phyloP scores from a whole-genome alignment of 2,797 vertebrate genomes.

The Pterois miles region DNA sequence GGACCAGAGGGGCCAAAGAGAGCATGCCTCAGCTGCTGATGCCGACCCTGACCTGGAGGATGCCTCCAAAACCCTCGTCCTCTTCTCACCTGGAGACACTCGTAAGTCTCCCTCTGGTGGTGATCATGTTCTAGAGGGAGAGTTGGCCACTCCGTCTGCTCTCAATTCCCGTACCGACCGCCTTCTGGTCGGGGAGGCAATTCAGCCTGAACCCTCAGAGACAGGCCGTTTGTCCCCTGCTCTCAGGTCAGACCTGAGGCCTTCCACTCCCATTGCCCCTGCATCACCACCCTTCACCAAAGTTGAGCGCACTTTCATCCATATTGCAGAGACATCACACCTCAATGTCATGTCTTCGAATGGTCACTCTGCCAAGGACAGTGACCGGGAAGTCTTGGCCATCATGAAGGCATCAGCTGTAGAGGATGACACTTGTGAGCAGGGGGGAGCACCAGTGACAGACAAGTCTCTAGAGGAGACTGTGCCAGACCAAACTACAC shows the following conservation, averaged over 20 bases:
- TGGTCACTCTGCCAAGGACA: constrained; percentile 81
- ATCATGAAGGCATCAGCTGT: constrained; percentile 78
- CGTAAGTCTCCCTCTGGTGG: constrained; percentile 90
- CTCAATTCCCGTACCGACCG: constrained; percentile 87
- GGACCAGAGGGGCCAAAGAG: constrained; percentile 88
- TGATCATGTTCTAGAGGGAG: constrained; percentile 85
- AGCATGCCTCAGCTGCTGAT: constrained; percentile 88
- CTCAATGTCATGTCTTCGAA: constrained; percentile 91
- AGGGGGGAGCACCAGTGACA: background rate
- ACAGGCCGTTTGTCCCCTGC: constrained; percentile 90
- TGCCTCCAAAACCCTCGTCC: constrained; percentile 94
- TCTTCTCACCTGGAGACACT: constrained; percentile 96
- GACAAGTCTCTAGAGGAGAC: constrained; percentile 20
- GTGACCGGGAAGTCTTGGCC: constrained; percentile 66
- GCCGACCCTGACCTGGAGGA: constrained; percentile 95
- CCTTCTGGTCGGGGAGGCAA: constrained; percentile 78
- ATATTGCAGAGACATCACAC: constrained; percentile 96
- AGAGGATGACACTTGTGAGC: constrained; percentile 70
- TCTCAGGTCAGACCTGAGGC: constrained; percentile 90
- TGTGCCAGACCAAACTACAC: constrained; percentile 2
- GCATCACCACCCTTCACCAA: constrained; percentile 95
- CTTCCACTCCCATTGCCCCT: constrained; percentile 77
- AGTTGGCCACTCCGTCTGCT: constrained; percentile 86
- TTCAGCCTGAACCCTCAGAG: constrained; percentile 76
- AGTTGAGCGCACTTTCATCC: constrained; percentile 96